These are phyloP conservation scores for Lethenteron camtschaticum DNA, from an alignment of 2,113 vertebrate species.

Conservation along the genomic window DNA sequence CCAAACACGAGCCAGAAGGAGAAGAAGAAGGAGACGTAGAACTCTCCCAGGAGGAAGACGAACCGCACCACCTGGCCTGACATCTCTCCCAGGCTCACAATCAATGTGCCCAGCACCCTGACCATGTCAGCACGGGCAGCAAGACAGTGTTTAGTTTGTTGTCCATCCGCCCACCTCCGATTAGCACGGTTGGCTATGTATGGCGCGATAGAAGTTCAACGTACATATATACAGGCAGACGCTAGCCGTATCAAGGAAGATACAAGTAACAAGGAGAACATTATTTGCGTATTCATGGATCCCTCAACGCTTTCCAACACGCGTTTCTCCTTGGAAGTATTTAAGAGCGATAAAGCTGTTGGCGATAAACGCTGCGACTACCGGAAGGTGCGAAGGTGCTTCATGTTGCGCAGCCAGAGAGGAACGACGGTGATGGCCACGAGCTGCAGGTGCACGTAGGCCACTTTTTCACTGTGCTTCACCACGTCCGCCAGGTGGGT, in stretches of 20 bases:
- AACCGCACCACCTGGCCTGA: slow-evolving; percentile 21
- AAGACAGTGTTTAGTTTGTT: no score
- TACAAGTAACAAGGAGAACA: no score
- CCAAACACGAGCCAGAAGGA: slow-evolving; percentile 33
- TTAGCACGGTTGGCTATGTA: no score
- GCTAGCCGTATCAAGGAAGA: no score
- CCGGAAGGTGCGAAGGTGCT: slow-evolving; percentile 29
- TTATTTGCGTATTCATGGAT: no score
- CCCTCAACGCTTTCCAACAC: no score
- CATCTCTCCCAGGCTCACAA: slow-evolving; percentile 25
- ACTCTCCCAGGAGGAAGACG: slow-evolving; percentile 27
- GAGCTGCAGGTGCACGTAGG: slow-evolving; percentile 16
- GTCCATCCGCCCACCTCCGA: no score
- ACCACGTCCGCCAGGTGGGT: slow-evolving; percentile 19
- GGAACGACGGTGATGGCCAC: slow-evolving; percentile 23
- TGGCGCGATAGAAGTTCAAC: no score
- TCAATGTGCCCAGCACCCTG: slow-evolving; percentile 27
- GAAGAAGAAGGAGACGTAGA: slow-evolving; percentile 27
- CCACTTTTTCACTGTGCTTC: slow-evolving; percentile 9
- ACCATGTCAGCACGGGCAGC: no score
- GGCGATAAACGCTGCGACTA: slow-evolving; percentile 9
- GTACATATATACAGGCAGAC: no score
- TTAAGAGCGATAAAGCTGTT: no score
- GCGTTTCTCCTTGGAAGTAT: no score
- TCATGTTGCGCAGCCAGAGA: slow-evolving; percentile 29